Evolutionary conservation across 2,113 vertebrate genomes (phyloP).

Genomic region (Eurypyga helias): DNA sequence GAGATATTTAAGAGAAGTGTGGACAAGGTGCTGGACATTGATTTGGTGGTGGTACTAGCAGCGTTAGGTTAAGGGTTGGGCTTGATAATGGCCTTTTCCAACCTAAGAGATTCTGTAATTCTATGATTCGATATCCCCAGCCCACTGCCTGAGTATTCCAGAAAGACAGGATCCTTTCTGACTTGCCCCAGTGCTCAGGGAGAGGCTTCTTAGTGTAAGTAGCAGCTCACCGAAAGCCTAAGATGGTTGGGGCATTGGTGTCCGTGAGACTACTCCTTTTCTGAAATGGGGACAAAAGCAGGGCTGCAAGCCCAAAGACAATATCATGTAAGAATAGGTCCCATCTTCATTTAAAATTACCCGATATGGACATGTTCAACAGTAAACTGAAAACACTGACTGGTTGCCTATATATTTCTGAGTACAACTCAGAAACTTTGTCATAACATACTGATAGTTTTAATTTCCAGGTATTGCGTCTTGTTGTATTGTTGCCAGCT

Average conservation of each 20-base stretch:
- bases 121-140: too few species aligned
- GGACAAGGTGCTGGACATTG: too few species aligned
- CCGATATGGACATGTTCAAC: not conserved
- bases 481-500: not conserved
- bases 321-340: too few species aligned
- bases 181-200: not conserved
- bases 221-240: not conserved
- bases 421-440: not conserved
- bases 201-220: not conserved
- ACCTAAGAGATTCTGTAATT: too few species aligned
- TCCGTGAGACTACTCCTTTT: not conserved
- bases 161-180: not conserved
- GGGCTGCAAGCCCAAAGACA: not conserved
- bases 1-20: too few species aligned
- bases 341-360: not conserved
- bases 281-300: not conserved
- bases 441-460: not conserved
- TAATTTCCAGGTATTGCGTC: not conserved
- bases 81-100: too few species aligned
- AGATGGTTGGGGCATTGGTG: not conserved
- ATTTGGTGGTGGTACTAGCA: too few species aligned
- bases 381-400: not conserved
- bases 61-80: too few species aligned
- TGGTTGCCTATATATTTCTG: not conserved
- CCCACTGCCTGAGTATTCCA: not conserved